Evolutionary conservation across 92 coral and sea anemone genomes (phyloP).

Genomic region (Epizoanthus ramosus): DNA sequence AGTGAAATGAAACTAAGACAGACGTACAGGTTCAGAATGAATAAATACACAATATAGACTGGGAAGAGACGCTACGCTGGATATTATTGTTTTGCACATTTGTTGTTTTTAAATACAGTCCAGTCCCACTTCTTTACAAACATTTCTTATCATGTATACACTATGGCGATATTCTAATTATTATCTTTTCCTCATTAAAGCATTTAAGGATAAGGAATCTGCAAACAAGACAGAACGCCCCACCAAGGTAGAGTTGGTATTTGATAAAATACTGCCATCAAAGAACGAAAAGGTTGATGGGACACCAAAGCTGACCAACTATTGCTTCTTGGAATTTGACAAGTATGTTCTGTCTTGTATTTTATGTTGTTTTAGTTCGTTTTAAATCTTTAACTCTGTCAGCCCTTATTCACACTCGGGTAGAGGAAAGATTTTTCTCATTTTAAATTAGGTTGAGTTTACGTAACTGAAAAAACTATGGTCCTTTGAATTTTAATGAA

Average conservation of each 20-base stretch:
- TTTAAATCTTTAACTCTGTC: not conserved
- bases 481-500: no score
- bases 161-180: not conserved
- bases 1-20: no score
- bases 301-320: not conserved
- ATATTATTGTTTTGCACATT: not conserved
- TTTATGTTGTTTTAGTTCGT: not conserved
- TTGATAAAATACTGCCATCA: constrained; percentile 1
- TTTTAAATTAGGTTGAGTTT: no score
- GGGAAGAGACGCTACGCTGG: no score
- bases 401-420: not conserved
- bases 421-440: no score
- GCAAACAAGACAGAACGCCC: not conserved
- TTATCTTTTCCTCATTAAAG: not conserved
- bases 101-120: not conserved
- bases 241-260: not conserved
- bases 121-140: not conserved
- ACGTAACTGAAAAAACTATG: no score
- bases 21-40: no score
- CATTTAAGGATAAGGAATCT: not conserved
- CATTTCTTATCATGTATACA: not conserved
- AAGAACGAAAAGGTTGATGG: constrained; percentile 6
- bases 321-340: constrained; percentile 4
- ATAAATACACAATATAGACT: no score
- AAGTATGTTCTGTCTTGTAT: constrained; percentile 1